Conservation (phyloP, 2,113 vertebrate genomes). For the Tragelaphus strepsiceros region DNA sequence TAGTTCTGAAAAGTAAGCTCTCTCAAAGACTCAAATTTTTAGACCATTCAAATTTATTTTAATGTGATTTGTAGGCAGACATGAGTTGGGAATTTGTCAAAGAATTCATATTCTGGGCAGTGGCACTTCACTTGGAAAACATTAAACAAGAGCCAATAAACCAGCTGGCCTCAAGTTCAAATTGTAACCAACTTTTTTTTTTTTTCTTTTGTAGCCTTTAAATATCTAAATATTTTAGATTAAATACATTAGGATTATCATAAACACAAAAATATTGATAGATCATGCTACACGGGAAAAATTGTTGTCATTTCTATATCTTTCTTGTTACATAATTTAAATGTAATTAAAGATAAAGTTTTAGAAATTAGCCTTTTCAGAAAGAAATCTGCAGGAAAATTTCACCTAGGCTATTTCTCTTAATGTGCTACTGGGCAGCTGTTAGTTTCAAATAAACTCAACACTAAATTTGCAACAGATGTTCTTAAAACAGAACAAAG, state of each 20-base stretch:
- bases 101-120: background rate
- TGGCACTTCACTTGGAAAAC: background rate
- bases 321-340: background rate
- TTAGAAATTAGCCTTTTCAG: conserved; percentile 22
- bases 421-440: conserved; percentile 51
- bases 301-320: background rate
- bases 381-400: conserved; percentile 58
- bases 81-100: conserved; percentile 37
- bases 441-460: conserved; percentile 62
- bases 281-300: background rate
- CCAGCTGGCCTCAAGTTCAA: conserved; percentile 30
- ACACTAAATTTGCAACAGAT: conserved; percentile 65
- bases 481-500: conserved; percentile 53
- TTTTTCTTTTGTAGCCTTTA: background rate
- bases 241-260: conserved; percentile 12
- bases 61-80: conserved; percentile 11
- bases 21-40: conserved; percentile 7
- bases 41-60: background rate
- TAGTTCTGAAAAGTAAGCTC: conserved; percentile 35
- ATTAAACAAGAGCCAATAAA: conserved; percentile 5
- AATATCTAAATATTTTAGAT: conserved; percentile 54
- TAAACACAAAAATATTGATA: conserved; percentile 36
- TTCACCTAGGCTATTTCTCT: conserved; percentile 51
- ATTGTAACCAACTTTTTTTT: background rate
- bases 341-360: conserved; percentile 26